Evolutionary conservation across 2,797 vertebrate genomes (phyloP), one percentile per base, ranked within the genome.

Genomic region (Gymnodraco acuticeps): DNA sequence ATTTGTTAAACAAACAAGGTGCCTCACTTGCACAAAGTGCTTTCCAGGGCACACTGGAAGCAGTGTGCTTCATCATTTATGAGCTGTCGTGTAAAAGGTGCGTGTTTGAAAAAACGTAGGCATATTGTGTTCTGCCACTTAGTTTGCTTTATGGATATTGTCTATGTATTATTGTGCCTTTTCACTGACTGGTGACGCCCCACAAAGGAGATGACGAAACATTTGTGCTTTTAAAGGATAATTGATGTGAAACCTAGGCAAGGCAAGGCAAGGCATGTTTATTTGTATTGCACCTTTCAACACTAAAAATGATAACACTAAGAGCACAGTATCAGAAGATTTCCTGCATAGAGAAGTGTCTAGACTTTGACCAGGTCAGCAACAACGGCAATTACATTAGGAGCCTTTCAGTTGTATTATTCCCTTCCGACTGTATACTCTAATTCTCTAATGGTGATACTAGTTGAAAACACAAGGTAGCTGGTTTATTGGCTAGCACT

Each of bases 1-100:
- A 75, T 86, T 84, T 79, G 82, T 55, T 81, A 50, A 84, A 70
- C 77, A 86, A 73, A 86, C 76, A 0, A 0, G 0, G 2, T 31
- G 31, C 3, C 5, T 46, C 33, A 1, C 3, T 14, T 51, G 14
- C 15, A 33, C 10, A 51, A 0, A 20, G 27, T 31, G 46, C 12
- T 51, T 46, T 38, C 33, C 16, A 17, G 50, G 13, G 31, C 7
- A 15, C 27, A 47, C n/a, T 1, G 7, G 47, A 5, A 16, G 27
- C 45, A 33, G n/a, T n/a, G 3, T 1, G 31, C 33, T 9, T 38
- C 38, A 38, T 9, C 33, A 38, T 38, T 7, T 7, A 38, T 38
- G 33, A 38, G 33, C 8, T 13, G 2, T 17, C 7, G 12, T 14
- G 17, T 3, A n/a, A 61, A 55, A 47, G 20, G 12, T 10, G 3